Conservation (phyloP, 2,797 vertebrate genomes). For the Chromobotia macracanthus region DNA sequence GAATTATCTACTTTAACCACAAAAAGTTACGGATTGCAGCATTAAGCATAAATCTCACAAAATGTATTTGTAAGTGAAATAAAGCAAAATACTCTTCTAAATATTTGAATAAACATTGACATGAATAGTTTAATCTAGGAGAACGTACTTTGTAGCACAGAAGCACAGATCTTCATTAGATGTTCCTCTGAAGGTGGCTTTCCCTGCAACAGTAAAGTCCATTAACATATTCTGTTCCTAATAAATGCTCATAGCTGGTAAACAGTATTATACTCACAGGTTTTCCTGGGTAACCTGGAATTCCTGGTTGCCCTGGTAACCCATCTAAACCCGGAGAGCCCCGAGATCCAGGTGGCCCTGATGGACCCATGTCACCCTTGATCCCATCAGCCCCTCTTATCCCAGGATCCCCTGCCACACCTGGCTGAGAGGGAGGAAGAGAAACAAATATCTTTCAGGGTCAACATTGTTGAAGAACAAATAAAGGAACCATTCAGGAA, state of each 20-base stretch:
- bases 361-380: conserved; percentile 65
- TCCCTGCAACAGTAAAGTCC: conserved; percentile 56
- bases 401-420: conserved; percentile 63
- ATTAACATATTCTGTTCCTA: background rate
- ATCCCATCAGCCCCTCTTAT: conserved; percentile 66
- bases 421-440: conserved; percentile 57
- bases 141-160: conserved; percentile 66
- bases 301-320: conserved; percentile 66
- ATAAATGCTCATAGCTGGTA: background rate
- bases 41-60: background rate
- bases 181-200: conserved; percentile 68
- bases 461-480: background rate
- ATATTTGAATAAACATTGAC: no score
- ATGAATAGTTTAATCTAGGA: background rate
- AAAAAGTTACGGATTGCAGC: no score
- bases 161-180: conserved; percentile 69
- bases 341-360: conserved; percentile 62
- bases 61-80: background rate
- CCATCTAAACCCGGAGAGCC: conserved; percentile 67
- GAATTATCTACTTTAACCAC: no score
- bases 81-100: no score
- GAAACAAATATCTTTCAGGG: background rate
- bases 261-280: conserved; percentile 62
- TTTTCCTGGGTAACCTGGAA: conserved; percentile 72
- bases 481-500: background rate